Percentiles rank a stretch among this genome's conserved stretches.
These are phyloP conservation scores for Caerostris extrusa DNA, from an alignment of 1,140 invertebrate species.

Conservation along the genomic window DNA sequence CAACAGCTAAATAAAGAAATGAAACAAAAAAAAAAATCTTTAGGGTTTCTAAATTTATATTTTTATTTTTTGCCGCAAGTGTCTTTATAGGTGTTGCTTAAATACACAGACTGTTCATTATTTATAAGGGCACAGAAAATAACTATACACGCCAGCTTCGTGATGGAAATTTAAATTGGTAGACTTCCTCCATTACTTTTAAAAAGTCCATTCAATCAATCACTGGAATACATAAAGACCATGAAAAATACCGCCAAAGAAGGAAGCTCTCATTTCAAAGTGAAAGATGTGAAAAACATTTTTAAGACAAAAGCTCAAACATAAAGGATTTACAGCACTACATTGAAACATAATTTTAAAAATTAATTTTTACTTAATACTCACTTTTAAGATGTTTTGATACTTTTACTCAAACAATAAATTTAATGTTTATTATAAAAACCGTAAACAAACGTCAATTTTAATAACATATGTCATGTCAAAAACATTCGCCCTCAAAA, in stretches of 20 bases:
- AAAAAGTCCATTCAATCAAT: not conserved
- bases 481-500: no score
- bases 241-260: not conserved
- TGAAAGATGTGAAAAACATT: no score
- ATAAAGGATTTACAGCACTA: no score
- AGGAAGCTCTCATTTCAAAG: not conserved
- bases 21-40: not conserved
- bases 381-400: no score
- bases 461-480: no score
- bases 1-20: slow-evolving; percentile 23
- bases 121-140: not conserved
- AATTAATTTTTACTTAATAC: no score
- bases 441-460: no score
- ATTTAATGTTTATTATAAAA: no score
- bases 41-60: not conserved
- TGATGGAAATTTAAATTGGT: not conserved
- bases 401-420: no score
- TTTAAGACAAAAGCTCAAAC: no score
- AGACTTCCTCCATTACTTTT: not conserved
- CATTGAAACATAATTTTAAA: no score
- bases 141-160: not conserved
- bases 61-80: not conserved
- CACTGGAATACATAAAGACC: not conserved
- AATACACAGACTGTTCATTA: not conserved
- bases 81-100: slow-evolving; percentile 4